Percentiles rank a stretch among this genome's conserved stretches.
Evolutionary conservation across 2,888 invertebrate species (phyloP).

Genomic region (Atethmia centrago): DNA sequence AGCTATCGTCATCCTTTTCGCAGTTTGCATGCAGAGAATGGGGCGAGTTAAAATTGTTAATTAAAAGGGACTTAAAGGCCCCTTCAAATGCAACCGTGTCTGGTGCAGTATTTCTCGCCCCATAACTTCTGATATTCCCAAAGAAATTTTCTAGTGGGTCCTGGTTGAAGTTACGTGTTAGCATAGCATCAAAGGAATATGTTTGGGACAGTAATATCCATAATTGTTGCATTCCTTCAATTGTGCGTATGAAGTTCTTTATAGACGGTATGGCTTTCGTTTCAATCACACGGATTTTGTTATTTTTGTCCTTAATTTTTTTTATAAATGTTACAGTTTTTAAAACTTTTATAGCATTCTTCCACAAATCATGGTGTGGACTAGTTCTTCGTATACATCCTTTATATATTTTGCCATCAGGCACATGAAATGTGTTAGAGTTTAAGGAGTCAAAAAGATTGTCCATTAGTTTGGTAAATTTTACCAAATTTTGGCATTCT

Average conservation of each 20-base stretch:
- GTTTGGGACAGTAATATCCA: conserved; percentile 15
- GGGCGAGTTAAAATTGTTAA: conserved; percentile 59
- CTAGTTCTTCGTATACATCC: no score
- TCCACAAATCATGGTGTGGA: no score
- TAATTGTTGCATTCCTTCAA: conserved; percentile 19
- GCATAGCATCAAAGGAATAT: conserved; percentile 26
- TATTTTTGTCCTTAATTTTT: no score
- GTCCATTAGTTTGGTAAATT: no score
- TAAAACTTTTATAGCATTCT: no score
- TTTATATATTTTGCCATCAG: no score
- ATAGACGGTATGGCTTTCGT: conserved; percentile 7
- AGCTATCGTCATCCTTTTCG: conserved; percentile 48
- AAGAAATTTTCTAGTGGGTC: conserved; percentile 57
- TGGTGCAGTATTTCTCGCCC: conserved; percentile 58
- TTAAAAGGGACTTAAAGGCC: conserved; percentile 58
- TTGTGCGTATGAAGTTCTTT: conserved; percentile 9
- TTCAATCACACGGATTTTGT: conserved; percentile 17
- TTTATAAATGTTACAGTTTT: no score
- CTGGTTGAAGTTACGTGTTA: conserved; percentile 25
- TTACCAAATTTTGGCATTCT: no score
- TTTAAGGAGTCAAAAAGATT: no score
- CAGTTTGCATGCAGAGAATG: conserved; percentile 54
- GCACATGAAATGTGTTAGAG: no score
- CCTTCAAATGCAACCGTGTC: conserved; percentile 61
- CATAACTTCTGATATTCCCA: conserved; percentile 64